Conservation (phyloP, 2,113 vertebrate genomes). For the Scartelaos histophorus region DNA sequence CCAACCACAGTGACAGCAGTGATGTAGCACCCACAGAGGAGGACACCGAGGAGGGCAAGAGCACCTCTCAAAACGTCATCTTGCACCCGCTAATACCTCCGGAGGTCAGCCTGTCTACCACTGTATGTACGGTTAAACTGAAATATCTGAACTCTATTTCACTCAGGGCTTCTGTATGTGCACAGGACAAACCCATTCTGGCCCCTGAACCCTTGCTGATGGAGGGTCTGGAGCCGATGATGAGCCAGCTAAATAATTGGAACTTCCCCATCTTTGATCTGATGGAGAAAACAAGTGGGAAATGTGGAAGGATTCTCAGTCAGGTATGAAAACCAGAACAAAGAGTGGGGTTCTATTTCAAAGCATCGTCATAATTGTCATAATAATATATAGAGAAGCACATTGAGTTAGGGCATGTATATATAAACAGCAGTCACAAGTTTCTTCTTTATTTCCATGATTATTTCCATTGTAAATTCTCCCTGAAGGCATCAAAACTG, state of each 20-base stretch:
- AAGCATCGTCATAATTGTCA: too few relatives aligned
- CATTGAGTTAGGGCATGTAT: too few relatives aligned
- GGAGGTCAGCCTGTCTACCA: conserved; percentile 58
- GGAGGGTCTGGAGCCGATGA: conserved; percentile 88
- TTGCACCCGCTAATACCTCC: conserved; percentile 73
- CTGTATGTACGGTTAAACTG: not conserved
- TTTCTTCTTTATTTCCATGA: too few relatives aligned
- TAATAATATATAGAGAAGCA: too few relatives aligned
- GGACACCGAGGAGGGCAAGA: conserved; percentile 77
- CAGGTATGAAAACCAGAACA: conserved; percentile 81
- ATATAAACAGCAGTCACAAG: too few relatives aligned
- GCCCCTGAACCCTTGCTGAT: conserved; percentile 94
- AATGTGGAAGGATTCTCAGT: conserved; percentile 93
- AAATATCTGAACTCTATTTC: not conserved
- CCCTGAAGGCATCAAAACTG: too few relatives aligned
- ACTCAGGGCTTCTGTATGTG: conserved; percentile 21
- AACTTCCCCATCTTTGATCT: conserved; percentile 97
- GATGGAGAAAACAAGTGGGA: conserved; percentile 91
- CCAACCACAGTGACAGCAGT: conserved; percentile 94
- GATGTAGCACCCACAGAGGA: conserved; percentile 90
- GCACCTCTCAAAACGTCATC: conserved; percentile 74
- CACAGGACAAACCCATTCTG: conserved; percentile 86
- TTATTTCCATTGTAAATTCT: too few relatives aligned
- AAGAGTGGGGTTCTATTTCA: too few relatives aligned
- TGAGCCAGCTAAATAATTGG: conserved; percentile 94